A percentile compares a stretch with the other conserved stretches of the same genome.
Conservation (phyloP, 2,888 invertebrate species). For the Xylocampa areola region DNA sequence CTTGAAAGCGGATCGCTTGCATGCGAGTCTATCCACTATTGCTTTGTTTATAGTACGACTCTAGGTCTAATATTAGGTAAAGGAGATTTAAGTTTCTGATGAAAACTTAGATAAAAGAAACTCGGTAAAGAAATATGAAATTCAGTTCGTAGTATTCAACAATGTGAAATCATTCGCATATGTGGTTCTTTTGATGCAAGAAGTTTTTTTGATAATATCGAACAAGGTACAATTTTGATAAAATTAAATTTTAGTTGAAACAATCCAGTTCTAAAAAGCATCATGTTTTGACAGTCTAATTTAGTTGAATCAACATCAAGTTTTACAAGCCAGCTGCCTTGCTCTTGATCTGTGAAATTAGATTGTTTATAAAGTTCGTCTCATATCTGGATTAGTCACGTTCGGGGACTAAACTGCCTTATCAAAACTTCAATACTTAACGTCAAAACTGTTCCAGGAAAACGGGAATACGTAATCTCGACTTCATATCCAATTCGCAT, state of each 20-base stretch:
- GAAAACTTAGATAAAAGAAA: constrained; percentile 3
- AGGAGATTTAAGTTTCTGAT: too few relatives aligned
- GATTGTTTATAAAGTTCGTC: constrained; percentile 74
- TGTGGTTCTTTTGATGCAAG: too few relatives aligned
- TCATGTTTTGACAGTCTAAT: constrained; percentile 30
- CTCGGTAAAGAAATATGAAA: constrained; percentile 1
- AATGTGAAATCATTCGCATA: too few relatives aligned
- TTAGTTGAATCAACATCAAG: constrained; percentile 44
- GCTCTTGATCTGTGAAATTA: constrained; percentile 74
- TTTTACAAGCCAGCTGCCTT: constrained; percentile 58
- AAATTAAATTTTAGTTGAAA: too few relatives aligned
- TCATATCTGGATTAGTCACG: constrained; percentile 71
- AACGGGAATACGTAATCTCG: constrained; percentile 71
- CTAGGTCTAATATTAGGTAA: constrained; percentile 31
- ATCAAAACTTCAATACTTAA: constrained; percentile 81
- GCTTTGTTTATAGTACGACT: constrained; percentile 62
- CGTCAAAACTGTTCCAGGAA: constrained; percentile 65
- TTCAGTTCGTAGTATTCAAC: not conserved
- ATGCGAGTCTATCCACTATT: constrained; percentile 77
- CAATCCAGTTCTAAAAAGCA: too few relatives aligned
- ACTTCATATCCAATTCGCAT: constrained; percentile 74
- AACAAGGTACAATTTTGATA: too few relatives aligned
- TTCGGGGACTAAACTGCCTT: constrained; percentile 70
- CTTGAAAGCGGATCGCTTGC: constrained; percentile 82
- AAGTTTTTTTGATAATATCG: too few relatives aligned